These are phyloP conservation scores for Drosophila niveifrons DNA, from an alignment of 2,888 invertebrate genomes.

Conservation along the genomic window DNA sequence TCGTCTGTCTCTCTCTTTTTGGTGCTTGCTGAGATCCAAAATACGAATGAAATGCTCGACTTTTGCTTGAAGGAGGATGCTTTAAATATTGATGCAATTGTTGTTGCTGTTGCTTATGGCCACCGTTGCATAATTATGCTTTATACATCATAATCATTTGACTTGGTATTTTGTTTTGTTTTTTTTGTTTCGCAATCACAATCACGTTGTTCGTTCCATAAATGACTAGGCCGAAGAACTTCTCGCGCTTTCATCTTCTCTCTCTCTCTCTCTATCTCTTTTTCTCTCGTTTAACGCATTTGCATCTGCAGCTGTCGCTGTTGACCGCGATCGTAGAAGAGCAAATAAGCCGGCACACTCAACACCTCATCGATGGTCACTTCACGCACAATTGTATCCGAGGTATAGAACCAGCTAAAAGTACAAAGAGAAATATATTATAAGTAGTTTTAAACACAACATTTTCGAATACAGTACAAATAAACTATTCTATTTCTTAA, in stretches of 20 bases:
- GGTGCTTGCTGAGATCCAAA: slow-evolving; percentile 55
- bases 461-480: no score
- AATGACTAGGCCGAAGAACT: slow-evolving; percentile 55
- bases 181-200: slow-evolving; percentile 41
- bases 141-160: slow-evolving; percentile 21
- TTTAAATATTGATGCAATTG: slow-evolving; percentile 1
- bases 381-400: slow-evolving; percentile 93
- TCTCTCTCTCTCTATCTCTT: no score
- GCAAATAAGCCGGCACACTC: slow-evolving; percentile 94
- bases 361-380: slow-evolving; percentile 93
- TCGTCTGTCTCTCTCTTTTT: slow-evolving; percentile 32
- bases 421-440: no score
- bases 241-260: neutral
- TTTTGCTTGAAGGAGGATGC: neutral
- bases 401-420: slow-evolving; percentile 93
- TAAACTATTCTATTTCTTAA: no score
- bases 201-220: slow-evolving; percentile 29
- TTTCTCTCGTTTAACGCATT: slow-evolving; percentile 21
- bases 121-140: slow-evolving; percentile 32
- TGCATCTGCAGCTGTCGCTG: slow-evolving; percentile 72
- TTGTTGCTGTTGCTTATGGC: slow-evolving; percentile 39
- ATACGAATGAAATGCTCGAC: slow-evolving; percentile 10
- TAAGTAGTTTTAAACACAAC: no score
- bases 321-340: slow-evolving; percentile 92
- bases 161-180: neutral